Base-by-base conservation (phyloP, 64 coral and sea anemone species). In the Montipora sp. region DNA sequence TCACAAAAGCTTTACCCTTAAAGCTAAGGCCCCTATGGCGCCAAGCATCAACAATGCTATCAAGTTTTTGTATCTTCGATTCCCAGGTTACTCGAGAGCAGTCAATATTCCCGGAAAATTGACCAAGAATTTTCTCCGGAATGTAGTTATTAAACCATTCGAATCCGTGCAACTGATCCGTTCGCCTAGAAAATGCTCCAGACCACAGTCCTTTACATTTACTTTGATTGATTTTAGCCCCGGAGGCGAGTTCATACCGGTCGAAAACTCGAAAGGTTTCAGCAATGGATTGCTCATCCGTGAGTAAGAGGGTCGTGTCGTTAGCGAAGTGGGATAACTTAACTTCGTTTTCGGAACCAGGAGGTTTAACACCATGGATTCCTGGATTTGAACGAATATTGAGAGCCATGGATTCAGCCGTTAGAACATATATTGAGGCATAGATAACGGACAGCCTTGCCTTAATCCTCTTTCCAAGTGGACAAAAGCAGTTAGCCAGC, bases 341-440 rank as follows among this genome's bases (percentile, higher is more conserved):
- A 6, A 77, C 4, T 24, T 71, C 58, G 0, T 75, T 48, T 3
- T 85, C 7, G 7, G 84, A 60, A 12, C 77, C 36, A 20, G 90
- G 75, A 6, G 85, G 60, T 48, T 4, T 1, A 0, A 59, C 0
- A 1, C 15, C 55, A 1, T 50, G 12, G 9, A 19, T 70, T 47
- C 0, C 22, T 73, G 47, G 86, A 16, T 14, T 12, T 15, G 50
- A 8, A 0, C 50, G 51, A 44, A 88, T 88, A 5, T 76, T 77
- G 22, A 19, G 43, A 8, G 88, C 88, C 51, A 90, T 9, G 0
- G 9, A 60, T 50, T 89, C 87, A 4, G 76, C 73, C 5, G 77
- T 75, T 4, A 95, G 72, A 0, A 87, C 88, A 59, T 95, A 95
- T 95, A 95, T 7, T 89, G 23, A 14, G 87, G 60, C 21, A 78